Evolutionary conservation across 1,140 invertebrate species (phyloP).

Genomic region (Diplogasteroides magnus): DNA sequence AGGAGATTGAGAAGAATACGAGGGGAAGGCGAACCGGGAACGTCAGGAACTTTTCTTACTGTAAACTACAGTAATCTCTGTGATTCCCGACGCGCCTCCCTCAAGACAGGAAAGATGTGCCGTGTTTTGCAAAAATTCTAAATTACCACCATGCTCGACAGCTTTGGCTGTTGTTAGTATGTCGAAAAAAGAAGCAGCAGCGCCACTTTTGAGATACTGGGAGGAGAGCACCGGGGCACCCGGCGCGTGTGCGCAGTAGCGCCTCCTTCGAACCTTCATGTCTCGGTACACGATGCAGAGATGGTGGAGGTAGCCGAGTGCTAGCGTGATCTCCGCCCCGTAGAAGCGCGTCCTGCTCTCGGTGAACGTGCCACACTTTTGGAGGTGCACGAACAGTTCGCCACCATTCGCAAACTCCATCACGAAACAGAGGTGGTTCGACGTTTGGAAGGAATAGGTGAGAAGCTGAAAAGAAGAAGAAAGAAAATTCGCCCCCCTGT

Average conservation of each 20-base stretch:
- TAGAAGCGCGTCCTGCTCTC: slow-evolving; percentile 95
- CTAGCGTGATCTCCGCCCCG: slow-evolving; percentile 95
- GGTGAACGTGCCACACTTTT: slow-evolving; percentile 67
- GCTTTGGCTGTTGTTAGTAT: too few species aligned
- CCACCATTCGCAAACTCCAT: slow-evolving; percentile 99
- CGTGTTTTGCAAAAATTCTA: too few species aligned
- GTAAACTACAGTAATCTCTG: too few species aligned
- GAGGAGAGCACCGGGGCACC: too few species aligned
- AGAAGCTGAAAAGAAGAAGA: slow-evolving; percentile 58
- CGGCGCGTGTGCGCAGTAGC: background rate
- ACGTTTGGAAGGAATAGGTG: slow-evolving; percentile 98
- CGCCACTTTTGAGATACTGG: too few species aligned
- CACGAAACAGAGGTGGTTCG: slow-evolving; percentile 93
- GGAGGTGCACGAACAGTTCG: slow-evolving; percentile 95
- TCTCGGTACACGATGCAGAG: slow-evolving; percentile 95
- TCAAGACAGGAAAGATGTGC: too few species aligned
- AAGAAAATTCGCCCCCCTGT: too few species aligned
- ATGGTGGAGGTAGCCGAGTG: slow-evolving; percentile 87
- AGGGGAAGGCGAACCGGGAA: too few species aligned
- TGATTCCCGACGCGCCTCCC: too few species aligned
- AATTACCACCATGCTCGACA: too few species aligned
- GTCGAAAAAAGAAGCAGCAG: too few species aligned
- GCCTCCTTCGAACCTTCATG: slow-evolving; percentile 72
- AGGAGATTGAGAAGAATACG: background rate
- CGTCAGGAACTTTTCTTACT: too few species aligned